Conservation (phyloP, 2,797 vertebrate species). For the Cyclura pinguis region DNA sequence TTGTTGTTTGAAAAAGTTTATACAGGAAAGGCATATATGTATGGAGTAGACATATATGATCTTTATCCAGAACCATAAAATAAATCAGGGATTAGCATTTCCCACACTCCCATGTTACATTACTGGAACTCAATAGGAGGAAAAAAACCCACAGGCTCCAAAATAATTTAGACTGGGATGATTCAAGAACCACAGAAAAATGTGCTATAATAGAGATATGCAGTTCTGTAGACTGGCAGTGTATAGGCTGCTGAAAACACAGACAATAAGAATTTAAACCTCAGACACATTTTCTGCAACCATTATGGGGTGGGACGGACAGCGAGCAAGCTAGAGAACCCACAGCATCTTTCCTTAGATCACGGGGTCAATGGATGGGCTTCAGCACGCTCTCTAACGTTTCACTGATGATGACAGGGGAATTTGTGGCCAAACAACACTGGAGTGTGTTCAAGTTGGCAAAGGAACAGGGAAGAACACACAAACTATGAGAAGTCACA, state of each 20-base stretch:
- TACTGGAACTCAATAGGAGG: constrained; percentile 63
- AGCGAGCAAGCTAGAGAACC: background rate
- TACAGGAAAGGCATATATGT: constrained; percentile 6
- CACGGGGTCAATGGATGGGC: no score
- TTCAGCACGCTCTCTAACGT: no score
- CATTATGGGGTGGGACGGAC: background rate
- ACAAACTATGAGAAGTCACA: no score
- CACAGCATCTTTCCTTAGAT: background rate
- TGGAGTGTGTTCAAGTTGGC: no score
- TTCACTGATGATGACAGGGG: no score
- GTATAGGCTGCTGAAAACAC: constrained; percentile 17
- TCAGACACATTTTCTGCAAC: background rate
- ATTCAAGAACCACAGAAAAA: constrained; percentile 57
- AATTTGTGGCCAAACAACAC: no score
- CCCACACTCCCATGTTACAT: constrained; percentile 57
- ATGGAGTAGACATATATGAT: constrained; percentile 37
- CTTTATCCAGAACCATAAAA: constrained; percentile 57
- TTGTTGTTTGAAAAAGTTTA: constrained; percentile 1
- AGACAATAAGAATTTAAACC: constrained; percentile 34
- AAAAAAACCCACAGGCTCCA: constrained; percentile 71
- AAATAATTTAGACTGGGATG: constrained; percentile 67
- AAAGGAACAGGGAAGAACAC: no score
- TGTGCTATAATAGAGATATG: background rate
- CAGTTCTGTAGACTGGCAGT: background rate
- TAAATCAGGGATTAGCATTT: constrained; percentile 60